Percentiles rank a stretch among this genome's conserved stretches.
phyloP scores from a whole-genome alignment of 2,888 invertebrate genomes.

The Dolichopus griseipennis region DNA sequence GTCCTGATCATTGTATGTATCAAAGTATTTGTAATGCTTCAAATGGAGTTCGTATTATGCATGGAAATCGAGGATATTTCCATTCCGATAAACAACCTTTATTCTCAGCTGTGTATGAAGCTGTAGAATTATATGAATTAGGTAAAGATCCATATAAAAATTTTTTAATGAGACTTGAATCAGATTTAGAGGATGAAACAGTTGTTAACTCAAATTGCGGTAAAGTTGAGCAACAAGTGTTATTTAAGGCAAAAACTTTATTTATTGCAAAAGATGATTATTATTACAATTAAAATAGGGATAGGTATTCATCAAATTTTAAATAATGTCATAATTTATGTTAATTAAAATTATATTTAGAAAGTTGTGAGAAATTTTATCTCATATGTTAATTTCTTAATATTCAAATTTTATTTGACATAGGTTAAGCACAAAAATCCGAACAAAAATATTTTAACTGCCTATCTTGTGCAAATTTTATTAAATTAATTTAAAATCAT shows the following conservation, averaged over 20 bases:
- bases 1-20: conserved; percentile 95
- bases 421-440: too few relatives aligned
- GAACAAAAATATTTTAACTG: too few relatives aligned
- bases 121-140: conserved; percentile 50
- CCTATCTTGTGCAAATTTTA: too few relatives aligned
- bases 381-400: too few relatives aligned
- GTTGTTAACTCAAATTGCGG: conserved; percentile 56
- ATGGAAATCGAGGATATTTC: conserved; percentile 82
- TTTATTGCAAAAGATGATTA: conserved; percentile 38
- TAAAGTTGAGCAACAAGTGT: conserved; percentile 49
- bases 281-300: conserved; percentile 9
- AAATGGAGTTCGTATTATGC: conserved; percentile 70
- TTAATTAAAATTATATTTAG: too few relatives aligned
- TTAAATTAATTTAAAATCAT: too few relatives aligned
- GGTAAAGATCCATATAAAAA: conserved; percentile 55
- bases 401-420: too few relatives aligned
- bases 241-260: conserved; percentile 41
- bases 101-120: conserved; percentile 62
- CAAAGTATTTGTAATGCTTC: conserved; percentile 67
- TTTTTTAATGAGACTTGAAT: conserved; percentile 47
- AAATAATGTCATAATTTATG: too few relatives aligned
- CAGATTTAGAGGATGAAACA: conserved; percentile 46
- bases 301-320: too few relatives aligned
- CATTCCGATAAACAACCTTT: conserved; percentile 78
- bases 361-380: too few relatives aligned